phyloP scores from a whole-genome alignment of 2,113 vertebrate genomes.

The Carassius gibelio region DNA sequence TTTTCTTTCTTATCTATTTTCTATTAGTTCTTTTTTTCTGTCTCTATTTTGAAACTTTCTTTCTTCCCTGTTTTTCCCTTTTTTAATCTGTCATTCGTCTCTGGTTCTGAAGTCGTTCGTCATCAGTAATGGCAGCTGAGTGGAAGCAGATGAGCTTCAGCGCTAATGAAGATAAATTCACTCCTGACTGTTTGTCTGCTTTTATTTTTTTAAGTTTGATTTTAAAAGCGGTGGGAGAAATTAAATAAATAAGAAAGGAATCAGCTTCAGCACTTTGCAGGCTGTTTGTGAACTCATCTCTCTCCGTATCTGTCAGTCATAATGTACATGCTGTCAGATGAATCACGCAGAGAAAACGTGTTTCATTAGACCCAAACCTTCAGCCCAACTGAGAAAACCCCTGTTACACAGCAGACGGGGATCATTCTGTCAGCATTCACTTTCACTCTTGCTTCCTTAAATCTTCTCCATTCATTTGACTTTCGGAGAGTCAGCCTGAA shows the following conservation, averaged over 20 bases:
- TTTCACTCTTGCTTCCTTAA: neutral
- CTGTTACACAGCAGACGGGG: neutral
- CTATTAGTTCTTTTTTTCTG: neutral
- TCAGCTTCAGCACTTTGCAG: conserved; percentile 17
- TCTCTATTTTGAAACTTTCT: neutral
- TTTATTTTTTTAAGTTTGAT: conserved; percentile 21
- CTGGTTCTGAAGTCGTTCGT: conserved; percentile 5
- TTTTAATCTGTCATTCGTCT: neutral
- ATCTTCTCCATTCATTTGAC: neutral
- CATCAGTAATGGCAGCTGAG: conserved; percentile 23
- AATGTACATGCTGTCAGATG: conserved; percentile 14
- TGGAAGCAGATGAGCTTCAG: conserved; percentile 23
- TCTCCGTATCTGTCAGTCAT: conserved; percentile 40
- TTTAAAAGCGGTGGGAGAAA: neutral
- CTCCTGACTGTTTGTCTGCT: conserved; percentile 27
- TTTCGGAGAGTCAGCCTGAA: neutral
- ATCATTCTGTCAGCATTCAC: neutral
- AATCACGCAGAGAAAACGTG: neutral
- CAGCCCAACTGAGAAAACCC: neutral
- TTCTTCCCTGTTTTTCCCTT: neutral
- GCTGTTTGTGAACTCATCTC: conserved; percentile 35
- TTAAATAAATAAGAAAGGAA: conserved; percentile 20
- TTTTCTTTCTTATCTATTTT: too few relatives aligned
- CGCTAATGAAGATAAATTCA: conserved; percentile 56
- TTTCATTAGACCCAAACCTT: neutral